Base-by-base conservation (phyloP, 2,113 vertebrate species). In the Dipodomys stephensi region DNA sequence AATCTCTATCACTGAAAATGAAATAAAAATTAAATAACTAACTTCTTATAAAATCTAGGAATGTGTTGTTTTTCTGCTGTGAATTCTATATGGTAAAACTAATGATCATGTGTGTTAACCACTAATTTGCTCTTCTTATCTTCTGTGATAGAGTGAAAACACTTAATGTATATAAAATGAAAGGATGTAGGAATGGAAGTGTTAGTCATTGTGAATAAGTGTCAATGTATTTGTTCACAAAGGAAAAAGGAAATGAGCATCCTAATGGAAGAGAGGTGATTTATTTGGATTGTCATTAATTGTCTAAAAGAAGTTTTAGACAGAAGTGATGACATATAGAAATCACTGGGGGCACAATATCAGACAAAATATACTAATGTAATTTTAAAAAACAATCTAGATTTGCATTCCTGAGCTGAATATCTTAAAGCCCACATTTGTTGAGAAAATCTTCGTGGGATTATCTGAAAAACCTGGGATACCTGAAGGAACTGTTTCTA, bases 361-460 rank as follows among this genome's bases (percentile, higher is more conserved):
- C 19, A 44, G 13, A 18, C 2, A 83, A 69, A 49, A 20, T 27
- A 60, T 32, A 15, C 15, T 13, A 65, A 15, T 32, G 2, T 12
- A 12, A 49, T 32, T 27, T 28, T 27, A 4, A 49, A 77, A 57
- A 57, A 77, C 30, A 23, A 18, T 57, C 53, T 57, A 57, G 53
- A 57, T 19, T 57, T 57, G 53, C 12, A 16, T 57, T 7, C 20
- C 15, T 57, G 10, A 22, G 5, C 1, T 53, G 80, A 87, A 71
- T 87, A 0, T 7, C 15, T 2, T 2, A 39, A 93, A 87, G 3
- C 6, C n/a, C 46, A 84, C 7, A 1, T 53, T 81, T 71, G 67
- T 12, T 72, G 0, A 6, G 7, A 65, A 39, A 44, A 22, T 67
- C 4, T 46, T 44, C 19, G 4, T 18, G 1, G 0, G 57, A 0